Evolutionary conservation across 2,113 vertebrate species (phyloP), one percentile per base, ranked within the genome.

Genomic region (Pseudorectes ferrugineus): DNA sequence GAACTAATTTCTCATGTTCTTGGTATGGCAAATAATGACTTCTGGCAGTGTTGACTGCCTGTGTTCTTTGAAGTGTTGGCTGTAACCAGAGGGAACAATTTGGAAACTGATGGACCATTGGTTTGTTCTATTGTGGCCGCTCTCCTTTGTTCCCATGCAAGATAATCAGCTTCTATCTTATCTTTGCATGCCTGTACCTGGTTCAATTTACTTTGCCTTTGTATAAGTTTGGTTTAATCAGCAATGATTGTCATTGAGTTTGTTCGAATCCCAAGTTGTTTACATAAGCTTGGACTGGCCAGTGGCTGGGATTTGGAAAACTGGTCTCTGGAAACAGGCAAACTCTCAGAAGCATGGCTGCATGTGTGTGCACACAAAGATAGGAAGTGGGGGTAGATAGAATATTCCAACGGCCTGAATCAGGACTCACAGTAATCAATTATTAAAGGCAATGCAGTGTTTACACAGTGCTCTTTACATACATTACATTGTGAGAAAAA

Each of bases 121-220:
- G 31, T 61, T 76, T 94, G 63, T 87, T 95, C 66, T 1, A 13
- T 11, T 74, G 66, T 93, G 68, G 88, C 92, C 90, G 48, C 79
- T 84, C 28, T 93, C 71, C 52, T 89, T 89, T 83, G 88, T 86
- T 88, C 48, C 78, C n/a, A 1, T 45, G 67, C 63, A 81, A 83
- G 71, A 89, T 91, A 89, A 96, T 92, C 72, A 49, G 51, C 43
- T 90, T 90, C 63, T 94, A 4, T 96, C 88, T 94, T 97, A 95
- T 93, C 92, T 96, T 70, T 74, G 79, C 40, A 5, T 81, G 51
- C 4, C 11, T 80, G 87, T 94, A 89, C 67, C 81, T 73, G 67
- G 71, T 94, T 88, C 92, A 93, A 22, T 96, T 96, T 95, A 57
- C 90, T 94, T 94, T 95, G 62, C 81, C 40, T 93, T 96, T 95